These are phyloP conservation scores for Anoplophora glabripennis DNA, from an alignment of 1,140 invertebrate species.

Conservation along the genomic window DNA sequence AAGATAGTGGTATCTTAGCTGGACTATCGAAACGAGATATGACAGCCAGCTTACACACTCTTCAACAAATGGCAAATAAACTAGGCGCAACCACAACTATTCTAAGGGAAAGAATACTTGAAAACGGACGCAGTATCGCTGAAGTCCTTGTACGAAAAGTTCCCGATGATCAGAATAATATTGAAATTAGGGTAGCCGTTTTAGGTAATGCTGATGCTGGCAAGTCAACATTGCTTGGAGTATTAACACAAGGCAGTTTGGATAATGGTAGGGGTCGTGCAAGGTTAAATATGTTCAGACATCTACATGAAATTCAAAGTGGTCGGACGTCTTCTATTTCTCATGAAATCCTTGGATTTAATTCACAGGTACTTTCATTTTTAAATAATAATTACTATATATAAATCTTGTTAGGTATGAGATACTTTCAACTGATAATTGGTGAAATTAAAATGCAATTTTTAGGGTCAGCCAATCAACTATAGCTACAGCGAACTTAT, in stretches of 20 bases:
- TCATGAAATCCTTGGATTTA: constrained; percentile 95
- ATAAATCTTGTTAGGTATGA: constrained; percentile 7
- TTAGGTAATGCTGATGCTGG: constrained; percentile 83
- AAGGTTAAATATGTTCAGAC: constrained; percentile 91
- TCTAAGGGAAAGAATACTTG: constrained; percentile 50
- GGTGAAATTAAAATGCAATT: constrained; percentile 3
- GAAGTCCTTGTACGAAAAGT: constrained; percentile 91
- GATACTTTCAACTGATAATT: not conserved
- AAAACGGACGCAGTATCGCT: constrained; percentile 59
- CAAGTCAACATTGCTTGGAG: constrained; percentile 90
- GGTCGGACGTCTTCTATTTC: constrained; percentile 95
- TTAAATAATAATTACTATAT: not conserved
- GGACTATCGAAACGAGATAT: constrained; percentile 80
- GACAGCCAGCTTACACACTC: constrained; percentile 75
- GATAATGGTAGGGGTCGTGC: constrained; percentile 95
- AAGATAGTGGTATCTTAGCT: constrained; percentile 84
- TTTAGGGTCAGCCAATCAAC: constrained; percentile 67
- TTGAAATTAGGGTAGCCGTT: constrained; percentile 88
- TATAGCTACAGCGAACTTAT: constrained; percentile 87
- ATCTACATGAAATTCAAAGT: constrained; percentile 94
- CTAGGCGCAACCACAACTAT: constrained; percentile 78
- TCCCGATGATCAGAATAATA: constrained; percentile 86
- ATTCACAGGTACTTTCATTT: constrained; percentile 57
- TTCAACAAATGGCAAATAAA: constrained; percentile 81
- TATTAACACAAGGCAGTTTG: constrained; percentile 90